Evolutionary conservation across 2,888 invertebrate genomes (phyloP).

Genomic region (Periphyllus acericola): DNA sequence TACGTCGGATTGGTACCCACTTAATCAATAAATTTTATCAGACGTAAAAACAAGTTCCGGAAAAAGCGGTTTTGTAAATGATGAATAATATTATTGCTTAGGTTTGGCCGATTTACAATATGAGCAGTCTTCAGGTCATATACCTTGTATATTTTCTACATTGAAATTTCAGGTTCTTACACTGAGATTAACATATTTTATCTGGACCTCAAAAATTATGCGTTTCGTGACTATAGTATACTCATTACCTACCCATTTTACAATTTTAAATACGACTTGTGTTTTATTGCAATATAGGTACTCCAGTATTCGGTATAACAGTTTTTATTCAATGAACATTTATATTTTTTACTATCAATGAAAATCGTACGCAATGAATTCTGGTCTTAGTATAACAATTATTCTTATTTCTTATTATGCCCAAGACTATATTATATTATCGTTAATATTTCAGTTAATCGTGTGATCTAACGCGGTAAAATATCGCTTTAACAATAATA

Average conservation of each 20-base stretch:
- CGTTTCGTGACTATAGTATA: not conserved
- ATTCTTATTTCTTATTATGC: no score
- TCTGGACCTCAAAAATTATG: not conserved
- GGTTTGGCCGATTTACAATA: slow-evolving; percentile 44
- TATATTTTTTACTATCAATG: no score
- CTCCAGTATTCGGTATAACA: not conserved
- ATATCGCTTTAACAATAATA: no score
- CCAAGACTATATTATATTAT: no score
- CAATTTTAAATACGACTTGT: not conserved
- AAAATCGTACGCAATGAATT: no score
- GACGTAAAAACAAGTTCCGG: slow-evolving; percentile 51
- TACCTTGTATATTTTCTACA: slow-evolving; percentile 23
- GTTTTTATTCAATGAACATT: slow-evolving; percentile 1
- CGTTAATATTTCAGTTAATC: no score
- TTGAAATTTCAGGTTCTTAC: slow-evolving; percentile 26
- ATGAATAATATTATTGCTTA: slow-evolving; percentile 49
- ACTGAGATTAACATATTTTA: not conserved
- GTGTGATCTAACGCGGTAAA: no score
- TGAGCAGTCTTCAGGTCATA: slow-evolving; percentile 39
- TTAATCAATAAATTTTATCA: slow-evolving; percentile 31
- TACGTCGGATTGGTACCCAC: not conserved
- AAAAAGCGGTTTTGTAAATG: slow-evolving; percentile 49
- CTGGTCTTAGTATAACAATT: no score
- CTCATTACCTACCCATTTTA: no score
- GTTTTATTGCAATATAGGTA: not conserved